These are phyloP conservation scores for Microtus pennsylvanicus DNA, from an alignment of 2,113 vertebrate species.

Conservation along the genomic window DNA sequence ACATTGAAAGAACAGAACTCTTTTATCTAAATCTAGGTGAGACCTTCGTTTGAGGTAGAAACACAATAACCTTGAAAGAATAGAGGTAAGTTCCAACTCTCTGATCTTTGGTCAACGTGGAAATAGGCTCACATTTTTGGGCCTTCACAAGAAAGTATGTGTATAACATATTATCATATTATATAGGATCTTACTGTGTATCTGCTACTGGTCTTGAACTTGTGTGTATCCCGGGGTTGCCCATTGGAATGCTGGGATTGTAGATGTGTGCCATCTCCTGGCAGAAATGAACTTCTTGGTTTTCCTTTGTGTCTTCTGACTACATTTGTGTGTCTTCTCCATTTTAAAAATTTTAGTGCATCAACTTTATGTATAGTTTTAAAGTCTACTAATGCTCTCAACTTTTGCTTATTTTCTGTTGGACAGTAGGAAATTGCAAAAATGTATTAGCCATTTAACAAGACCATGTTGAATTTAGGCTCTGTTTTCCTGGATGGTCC, in stretches of 20 bases:
- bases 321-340: not conserved
- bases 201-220: not conserved
- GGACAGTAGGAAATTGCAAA: slow-evolving; percentile 18
- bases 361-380: slow-evolving; percentile 13
- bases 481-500: not conserved
- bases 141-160: too few relatives aligned
- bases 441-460: not conserved
- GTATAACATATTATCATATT: not conserved
- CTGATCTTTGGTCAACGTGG: too few relatives aligned
- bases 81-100: too few relatives aligned
- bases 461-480: not conserved
- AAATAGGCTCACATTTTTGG: too few relatives aligned
- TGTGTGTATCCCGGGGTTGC: not conserved
- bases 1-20: too few relatives aligned
- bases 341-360: slow-evolving; percentile 1
- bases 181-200: not conserved
- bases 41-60: too few relatives aligned
- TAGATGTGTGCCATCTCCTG: not conserved
- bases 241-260: not conserved
- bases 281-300: not conserved
- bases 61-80: too few relatives aligned
- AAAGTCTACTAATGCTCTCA: slow-evolving; percentile 16
- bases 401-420: not conserved
- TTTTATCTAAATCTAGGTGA: too few relatives aligned
- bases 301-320: slow-evolving; percentile 32